These are phyloP conservation scores for Pandemis heparana DNA, from an alignment of 2,888 invertebrate genomes.

Conservation along the genomic window DNA sequence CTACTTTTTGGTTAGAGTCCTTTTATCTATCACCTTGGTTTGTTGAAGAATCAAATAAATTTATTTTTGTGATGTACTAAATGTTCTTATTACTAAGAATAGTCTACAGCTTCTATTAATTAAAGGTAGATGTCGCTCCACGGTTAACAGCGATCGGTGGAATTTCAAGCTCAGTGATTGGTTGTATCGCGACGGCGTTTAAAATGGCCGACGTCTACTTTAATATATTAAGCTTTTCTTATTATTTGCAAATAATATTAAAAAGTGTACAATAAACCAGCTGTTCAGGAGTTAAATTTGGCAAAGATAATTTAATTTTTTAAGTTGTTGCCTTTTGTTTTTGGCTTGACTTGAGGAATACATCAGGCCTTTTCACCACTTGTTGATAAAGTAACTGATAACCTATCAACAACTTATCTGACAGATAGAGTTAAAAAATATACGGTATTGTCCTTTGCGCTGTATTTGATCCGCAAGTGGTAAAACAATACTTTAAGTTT, in stretches of 20 bases:
- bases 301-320: neutral
- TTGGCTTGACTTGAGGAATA: neutral
- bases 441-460: too few relatives aligned
- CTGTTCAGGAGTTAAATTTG: neutral
- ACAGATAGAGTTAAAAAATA: too few relatives aligned
- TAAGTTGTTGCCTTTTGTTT: neutral
- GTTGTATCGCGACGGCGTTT: neutral
- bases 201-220: conserved; percentile 17
- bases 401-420: too few relatives aligned
- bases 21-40: neutral
- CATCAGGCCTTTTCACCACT: too few relatives aligned
- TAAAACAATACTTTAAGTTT: neutral
- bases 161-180: neutral
- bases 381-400: too few relatives aligned
- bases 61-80: neutral
- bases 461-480: too few relatives aligned
- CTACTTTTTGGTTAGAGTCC: too few relatives aligned
- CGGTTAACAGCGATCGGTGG: neutral
- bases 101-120: neutral
- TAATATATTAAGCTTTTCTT: conserved; percentile 25
- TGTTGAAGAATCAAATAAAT: neutral
- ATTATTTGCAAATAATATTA: conserved; percentile 24
- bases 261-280: conserved; percentile 1
- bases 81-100: conserved; percentile 1
- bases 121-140: conserved; percentile 4